Conservation (phyloP, 2,113 vertebrate genomes). For the Salvelinus sp. region DNA sequence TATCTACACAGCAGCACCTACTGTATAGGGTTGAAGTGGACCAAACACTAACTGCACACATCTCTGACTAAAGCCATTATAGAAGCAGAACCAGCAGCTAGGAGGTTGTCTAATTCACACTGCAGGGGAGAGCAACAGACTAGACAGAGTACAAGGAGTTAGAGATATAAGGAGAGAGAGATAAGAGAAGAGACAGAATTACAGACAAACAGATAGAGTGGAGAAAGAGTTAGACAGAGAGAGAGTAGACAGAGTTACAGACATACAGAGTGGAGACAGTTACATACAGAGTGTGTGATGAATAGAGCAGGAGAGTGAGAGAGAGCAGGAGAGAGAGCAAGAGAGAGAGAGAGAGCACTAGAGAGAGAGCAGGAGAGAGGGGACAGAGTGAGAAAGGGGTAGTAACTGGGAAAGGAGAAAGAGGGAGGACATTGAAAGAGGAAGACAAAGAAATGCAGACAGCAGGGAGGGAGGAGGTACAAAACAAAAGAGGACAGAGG, state of each 20-base stretch:
- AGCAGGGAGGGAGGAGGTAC: not conserved
- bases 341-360: no score
- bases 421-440: not conserved
- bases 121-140: slow-evolving; percentile 1
- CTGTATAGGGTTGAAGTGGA: not conserved
- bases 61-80: not conserved
- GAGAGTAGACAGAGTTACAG: no score
- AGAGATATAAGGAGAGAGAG: no score
- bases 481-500: not conserved
- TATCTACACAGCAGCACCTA: not conserved
- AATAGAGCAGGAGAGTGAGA: no score
- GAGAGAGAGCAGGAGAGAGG: not conserved
- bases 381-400: not conserved
- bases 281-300: no score
- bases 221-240: no score
- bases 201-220: no score
- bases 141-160: not conserved
- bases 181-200: no score
- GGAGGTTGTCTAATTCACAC: not conserved
- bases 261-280: no score
- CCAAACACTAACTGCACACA: not conserved
- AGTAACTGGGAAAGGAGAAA: not conserved
- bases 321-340: no score
- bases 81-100: not conserved
- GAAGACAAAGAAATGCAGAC: not conserved